phyloP scores from a whole-genome alignment of 2,797 vertebrate genomes.

The Helarctos malayanus region DNA sequence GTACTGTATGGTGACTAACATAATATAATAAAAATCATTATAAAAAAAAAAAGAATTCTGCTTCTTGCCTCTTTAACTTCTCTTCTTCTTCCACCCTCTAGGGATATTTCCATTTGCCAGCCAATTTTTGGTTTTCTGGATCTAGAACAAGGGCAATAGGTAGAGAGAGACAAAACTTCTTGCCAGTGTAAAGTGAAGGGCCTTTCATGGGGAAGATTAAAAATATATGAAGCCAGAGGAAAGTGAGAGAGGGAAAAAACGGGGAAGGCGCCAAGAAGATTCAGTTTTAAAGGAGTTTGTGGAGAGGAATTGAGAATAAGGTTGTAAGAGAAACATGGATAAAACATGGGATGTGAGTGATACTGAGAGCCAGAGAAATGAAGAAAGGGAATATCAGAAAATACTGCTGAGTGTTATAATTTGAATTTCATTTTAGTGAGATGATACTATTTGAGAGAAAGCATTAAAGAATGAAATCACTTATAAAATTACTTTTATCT shows the following conservation, averaged over 20 bases:
- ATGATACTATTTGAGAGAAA: slow-evolving; percentile 19
- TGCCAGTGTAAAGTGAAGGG: not conserved
- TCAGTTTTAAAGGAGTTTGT: not conserved
- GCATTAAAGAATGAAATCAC: not conserved
- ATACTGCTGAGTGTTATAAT: not conserved
- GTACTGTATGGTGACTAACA: too few relatives aligned
- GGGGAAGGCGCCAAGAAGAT: not conserved
- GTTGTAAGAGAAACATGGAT: not conserved
- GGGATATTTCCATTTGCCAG: slow-evolving; percentile 13
- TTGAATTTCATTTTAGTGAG: not conserved
- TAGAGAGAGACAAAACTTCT: not conserved
- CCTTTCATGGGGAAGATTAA: not conserved
- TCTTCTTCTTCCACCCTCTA: not conserved
- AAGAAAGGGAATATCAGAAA: not conserved
- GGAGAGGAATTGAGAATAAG: not conserved
- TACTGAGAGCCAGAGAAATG: not conserved
- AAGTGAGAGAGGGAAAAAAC: not conserved
- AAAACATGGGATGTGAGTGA: not conserved
- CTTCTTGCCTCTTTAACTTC: not conserved
- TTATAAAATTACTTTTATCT: slow-evolving; percentile 43
- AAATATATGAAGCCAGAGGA: not conserved
- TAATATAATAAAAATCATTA: too few relatives aligned
- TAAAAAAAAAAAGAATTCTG: not conserved
- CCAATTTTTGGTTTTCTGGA: not conserved
- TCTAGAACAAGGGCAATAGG: not conserved